phyloP scores from a whole-genome alignment of 2,888 invertebrate species.

The Oscheius sp. region DNA sequence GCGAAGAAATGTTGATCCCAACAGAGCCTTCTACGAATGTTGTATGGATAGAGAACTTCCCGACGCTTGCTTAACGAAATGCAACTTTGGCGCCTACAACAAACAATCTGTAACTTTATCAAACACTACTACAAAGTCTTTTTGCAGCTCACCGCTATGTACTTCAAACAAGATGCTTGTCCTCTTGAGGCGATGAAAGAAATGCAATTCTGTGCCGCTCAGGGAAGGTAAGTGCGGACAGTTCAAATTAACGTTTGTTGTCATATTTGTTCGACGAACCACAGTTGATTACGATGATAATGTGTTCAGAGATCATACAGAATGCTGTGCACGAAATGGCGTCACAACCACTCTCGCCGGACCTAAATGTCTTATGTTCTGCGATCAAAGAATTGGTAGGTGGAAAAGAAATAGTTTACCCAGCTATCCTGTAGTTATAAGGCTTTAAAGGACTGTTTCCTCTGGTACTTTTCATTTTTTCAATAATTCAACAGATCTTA shows the following conservation, averaged over 20 bases:
- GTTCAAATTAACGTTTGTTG: not conserved
- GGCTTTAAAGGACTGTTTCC: constrained; percentile 16
- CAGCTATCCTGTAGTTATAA: not conserved
- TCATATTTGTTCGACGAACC: not conserved
- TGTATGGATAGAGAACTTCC: constrained; percentile 66
- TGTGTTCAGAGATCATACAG: constrained; percentile 57
- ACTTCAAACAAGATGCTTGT: constrained; percentile 67
- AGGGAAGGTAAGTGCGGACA: constrained; percentile 46
- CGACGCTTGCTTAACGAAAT: constrained; percentile 64
- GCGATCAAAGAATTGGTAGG: constrained; percentile 64
- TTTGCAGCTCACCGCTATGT: constrained; percentile 58
- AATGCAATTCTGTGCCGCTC: constrained; percentile 66
- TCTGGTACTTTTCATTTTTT: not conserved
- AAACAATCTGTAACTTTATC: constrained; percentile 48
- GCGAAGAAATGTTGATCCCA: no score
- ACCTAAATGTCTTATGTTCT: constrained; percentile 63
- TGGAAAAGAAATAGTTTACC: not conserved
- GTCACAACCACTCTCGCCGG: constrained; percentile 66
- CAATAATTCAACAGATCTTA: no score
- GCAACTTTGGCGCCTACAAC: constrained; percentile 58
- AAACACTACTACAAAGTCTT: not conserved
- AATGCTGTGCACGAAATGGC: constrained; percentile 64
- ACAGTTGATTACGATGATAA: not conserved
- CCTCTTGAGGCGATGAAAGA: constrained; percentile 66
- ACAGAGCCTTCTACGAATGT: constrained; percentile 65